phyloP scores from a whole-genome alignment of 2,113 vertebrate species.

The Merops nubicus region DNA sequence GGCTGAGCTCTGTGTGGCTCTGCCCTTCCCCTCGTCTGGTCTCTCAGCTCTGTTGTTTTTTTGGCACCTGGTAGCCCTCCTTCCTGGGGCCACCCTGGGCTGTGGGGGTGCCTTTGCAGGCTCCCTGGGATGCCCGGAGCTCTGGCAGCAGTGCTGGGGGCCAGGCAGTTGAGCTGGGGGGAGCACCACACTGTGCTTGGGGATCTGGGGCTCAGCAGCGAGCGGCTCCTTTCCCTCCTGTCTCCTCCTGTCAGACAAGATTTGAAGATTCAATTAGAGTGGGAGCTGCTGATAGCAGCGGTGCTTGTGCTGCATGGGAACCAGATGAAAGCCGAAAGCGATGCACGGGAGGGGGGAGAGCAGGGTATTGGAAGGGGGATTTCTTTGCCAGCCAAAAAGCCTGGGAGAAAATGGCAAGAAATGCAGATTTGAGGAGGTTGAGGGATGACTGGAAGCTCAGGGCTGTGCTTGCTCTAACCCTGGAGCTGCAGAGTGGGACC shows the following conservation, averaged over 20 bases:
- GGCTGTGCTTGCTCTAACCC: neutral
- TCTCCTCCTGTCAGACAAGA: conserved; percentile 31
- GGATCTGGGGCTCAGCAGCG: neutral
- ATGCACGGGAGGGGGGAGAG: neutral
- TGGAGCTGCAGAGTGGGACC: too few species aligned
- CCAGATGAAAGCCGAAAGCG: neutral
- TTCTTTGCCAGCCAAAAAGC: neutral
- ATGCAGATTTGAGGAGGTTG: neutral
- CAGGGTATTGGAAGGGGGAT: neutral
- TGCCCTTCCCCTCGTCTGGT: neutral
- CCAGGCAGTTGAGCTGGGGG: fast-evolving
- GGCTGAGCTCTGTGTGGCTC: neutral
- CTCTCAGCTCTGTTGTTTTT: neutral
- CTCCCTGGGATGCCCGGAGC: neutral
- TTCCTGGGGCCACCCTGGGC: too few species aligned
- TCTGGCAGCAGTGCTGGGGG: neutral
- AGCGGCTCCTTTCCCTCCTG: neutral
- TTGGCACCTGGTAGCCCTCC: fast-evolving
- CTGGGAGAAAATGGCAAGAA: neutral
- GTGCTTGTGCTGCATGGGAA: neutral
- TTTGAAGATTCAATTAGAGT: conserved; percentile 55
- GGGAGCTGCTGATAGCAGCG: neutral
- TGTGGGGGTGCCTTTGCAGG: neutral
- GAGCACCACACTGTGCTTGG: too few species aligned
- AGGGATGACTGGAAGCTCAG: neutral